Conservation (phyloP, 2,113 vertebrate species). For the Megaleporinus macrocephalus region DNA sequence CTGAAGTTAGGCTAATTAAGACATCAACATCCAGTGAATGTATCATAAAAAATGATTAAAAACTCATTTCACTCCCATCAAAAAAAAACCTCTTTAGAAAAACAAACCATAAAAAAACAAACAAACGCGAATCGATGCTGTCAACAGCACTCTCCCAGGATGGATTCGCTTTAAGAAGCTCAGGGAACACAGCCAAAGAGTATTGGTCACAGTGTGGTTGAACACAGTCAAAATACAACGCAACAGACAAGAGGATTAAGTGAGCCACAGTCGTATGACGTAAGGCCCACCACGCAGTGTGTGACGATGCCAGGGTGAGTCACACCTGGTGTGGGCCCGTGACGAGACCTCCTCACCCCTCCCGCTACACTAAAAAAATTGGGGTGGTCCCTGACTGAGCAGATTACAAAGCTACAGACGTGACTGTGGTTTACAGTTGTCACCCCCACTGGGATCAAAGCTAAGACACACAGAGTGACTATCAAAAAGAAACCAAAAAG, state of each 20-base stretch:
- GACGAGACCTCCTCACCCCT: constrained; percentile 12
- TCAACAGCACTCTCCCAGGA: neutral
- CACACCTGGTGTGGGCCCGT: constrained; percentile 39
- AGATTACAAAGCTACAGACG: constrained; percentile 48
- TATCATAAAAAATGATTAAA: no score
- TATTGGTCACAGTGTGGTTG: constrained; percentile 21
- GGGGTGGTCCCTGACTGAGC: constrained; percentile 41
- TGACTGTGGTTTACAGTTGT: constrained; percentile 49
- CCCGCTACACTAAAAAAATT: constrained; percentile 14
- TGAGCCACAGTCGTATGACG: constrained; percentile 20
- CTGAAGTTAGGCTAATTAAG: neutral
- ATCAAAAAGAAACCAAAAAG: constrained; percentile 41
- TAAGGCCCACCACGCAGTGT: constrained; percentile 34
- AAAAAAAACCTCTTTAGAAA: neutral
- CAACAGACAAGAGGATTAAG: constrained; percentile 32
- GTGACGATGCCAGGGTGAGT: constrained; percentile 42
- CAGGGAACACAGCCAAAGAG: constrained; percentile 26
- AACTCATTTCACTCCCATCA: no score
- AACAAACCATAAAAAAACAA: neutral
- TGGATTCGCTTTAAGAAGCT: constrained; percentile 22
- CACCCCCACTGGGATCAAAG: constrained; percentile 55
- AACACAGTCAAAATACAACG: constrained; percentile 18
- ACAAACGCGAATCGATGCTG: neutral
- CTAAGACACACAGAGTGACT: constrained; percentile 38
- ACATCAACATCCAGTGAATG: neutral